These are phyloP conservation scores for Parus major DNA, from an alignment of 2,113 vertebrate species.

Conservation along the genomic window DNA sequence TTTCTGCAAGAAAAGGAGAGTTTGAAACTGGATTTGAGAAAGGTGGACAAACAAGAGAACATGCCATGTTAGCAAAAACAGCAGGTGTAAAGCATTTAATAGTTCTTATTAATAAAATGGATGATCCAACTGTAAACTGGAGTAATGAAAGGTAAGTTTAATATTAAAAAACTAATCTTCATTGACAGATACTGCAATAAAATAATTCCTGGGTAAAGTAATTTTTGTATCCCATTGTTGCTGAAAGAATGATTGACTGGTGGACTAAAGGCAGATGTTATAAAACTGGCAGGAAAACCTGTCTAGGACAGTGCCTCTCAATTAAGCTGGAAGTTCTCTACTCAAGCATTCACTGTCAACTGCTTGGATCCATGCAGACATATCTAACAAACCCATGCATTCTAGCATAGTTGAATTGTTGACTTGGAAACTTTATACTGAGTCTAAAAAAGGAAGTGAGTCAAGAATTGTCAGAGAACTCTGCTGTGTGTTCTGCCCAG, in stretches of 20 bases:
- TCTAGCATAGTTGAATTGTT: background rate
- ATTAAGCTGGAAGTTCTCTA: background rate
- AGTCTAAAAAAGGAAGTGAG: background rate
- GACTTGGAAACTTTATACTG: background rate
- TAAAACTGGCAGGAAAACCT: background rate
- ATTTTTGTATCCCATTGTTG: background rate
- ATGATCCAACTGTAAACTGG: conserved; percentile 98
- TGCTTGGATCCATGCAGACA: background rate
- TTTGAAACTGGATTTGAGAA: conserved; percentile 99
- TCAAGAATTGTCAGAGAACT: background rate
- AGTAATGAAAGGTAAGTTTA: conserved; percentile 89
- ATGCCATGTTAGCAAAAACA: conserved; percentile 98
- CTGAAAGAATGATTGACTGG: background rate
- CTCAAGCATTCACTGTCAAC: background rate
- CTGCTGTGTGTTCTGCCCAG: background rate
- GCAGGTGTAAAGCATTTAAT: conserved; percentile 98
- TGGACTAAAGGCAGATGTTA: background rate
- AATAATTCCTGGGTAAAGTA: background rate
- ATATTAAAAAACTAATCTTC: background rate
- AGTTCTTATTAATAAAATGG: conserved; percentile 99
- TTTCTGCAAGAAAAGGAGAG: conserved; percentile 98
- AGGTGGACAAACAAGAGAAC: conserved; percentile 96
- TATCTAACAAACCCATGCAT: background rate
- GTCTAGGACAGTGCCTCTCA: background rate
- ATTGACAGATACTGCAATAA: background rate